phyloP scores from a whole-genome alignment of 2,113 vertebrate species.

The Leptobrachium ailaonicum region DNA sequence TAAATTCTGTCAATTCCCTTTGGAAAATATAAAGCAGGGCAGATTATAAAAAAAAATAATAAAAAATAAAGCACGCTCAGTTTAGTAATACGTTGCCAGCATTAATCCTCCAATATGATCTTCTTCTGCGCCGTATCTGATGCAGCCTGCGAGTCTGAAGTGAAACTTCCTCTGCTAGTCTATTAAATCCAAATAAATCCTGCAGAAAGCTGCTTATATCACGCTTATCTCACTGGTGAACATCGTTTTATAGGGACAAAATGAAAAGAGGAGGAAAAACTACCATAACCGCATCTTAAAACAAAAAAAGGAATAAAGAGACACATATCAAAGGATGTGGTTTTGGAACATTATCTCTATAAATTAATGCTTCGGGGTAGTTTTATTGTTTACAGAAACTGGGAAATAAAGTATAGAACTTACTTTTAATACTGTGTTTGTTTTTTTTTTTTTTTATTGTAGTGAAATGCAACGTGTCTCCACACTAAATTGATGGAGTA shows the following conservation, averaged over 20 bases:
- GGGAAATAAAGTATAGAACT: too few species aligned
- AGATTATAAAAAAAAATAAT: slow-evolving; percentile 10
- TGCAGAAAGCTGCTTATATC: slow-evolving; percentile 41
- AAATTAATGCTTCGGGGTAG: too few species aligned
- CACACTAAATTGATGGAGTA: too few species aligned
- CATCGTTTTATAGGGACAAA: slow-evolving; percentile 27
- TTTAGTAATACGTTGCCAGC: slow-evolving; percentile 5
- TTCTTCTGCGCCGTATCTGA: slow-evolving; percentile 39
- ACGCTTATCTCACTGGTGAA: slow-evolving; percentile 36
- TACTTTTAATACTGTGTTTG: too few species aligned
- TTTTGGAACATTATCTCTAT: too few species aligned
- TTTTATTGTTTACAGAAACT: too few species aligned
- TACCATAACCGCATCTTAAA: not conserved
- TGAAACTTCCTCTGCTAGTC: slow-evolving; percentile 43
- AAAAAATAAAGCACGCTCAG: not conserved
- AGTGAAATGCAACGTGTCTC: too few species aligned
- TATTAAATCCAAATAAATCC: slow-evolving; percentile 49
- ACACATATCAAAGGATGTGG: not conserved
- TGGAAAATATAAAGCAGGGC: not conserved
- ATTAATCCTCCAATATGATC: slow-evolving; percentile 35
- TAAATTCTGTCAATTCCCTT: slow-evolving; percentile 21
- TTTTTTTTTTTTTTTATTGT: too few species aligned
- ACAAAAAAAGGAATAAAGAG: not conserved
- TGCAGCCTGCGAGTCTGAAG: slow-evolving; percentile 30
- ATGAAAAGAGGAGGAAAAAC: slow-evolving; percentile 21